These are phyloP conservation scores for Hylia prasina DNA, from an alignment of 2,113 vertebrate genomes.

Conservation along the genomic window DNA sequence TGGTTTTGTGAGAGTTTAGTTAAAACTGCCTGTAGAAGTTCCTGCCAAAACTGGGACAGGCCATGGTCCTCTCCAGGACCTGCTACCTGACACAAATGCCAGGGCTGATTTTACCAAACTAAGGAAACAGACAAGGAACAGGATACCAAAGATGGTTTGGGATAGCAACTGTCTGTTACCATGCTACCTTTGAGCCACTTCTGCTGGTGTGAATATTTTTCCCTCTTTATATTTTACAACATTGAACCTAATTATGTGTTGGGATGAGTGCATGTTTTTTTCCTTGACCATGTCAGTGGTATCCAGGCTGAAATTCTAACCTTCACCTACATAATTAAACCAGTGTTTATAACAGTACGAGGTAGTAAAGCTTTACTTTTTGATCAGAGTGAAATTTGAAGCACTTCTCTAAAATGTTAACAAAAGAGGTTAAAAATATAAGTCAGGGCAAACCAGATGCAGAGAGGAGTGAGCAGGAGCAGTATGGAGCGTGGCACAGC, in stretches of 20 bases:
- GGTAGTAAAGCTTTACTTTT: not conserved
- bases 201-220: not conserved
- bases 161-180: not conserved
- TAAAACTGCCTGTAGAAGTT: not conserved
- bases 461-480: not conserved
- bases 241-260: not conserved
- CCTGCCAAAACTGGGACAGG: not conserved
- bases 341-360: not conserved
- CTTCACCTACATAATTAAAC: not conserved
- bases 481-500: not conserved
- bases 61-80: not conserved
- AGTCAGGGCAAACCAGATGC: not conserved
- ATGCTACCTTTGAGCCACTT: not conserved
- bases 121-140: not conserved
- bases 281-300: not conserved
- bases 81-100: not conserved
- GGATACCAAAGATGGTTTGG: not conserved
- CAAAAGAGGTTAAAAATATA: not conserved
- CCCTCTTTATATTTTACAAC: not conserved
- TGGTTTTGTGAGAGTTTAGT: not conserved
- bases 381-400: not conserved
- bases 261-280: not conserved
- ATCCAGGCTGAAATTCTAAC: not conserved
- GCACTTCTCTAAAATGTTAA: not conserved
- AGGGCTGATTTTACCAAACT: not conserved